Conservation (phyloP, 2,113 vertebrate species). For the Hyaena hyaena region DNA sequence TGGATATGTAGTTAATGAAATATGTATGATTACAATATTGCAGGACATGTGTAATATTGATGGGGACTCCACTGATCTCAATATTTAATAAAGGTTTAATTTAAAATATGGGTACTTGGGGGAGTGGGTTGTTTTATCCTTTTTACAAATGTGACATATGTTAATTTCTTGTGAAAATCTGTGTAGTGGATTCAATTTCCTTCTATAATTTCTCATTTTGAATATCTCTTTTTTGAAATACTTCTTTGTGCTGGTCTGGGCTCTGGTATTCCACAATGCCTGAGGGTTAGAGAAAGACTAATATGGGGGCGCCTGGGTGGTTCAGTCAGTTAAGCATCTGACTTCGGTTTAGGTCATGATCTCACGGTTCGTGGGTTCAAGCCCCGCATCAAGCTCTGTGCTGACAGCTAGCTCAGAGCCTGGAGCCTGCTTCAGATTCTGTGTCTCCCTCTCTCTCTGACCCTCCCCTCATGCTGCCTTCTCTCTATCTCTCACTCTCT, state of each 20-base stretch:
- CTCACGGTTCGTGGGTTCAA: no score
- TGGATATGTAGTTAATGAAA: slow-evolving; percentile 86
- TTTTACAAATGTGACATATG: slow-evolving; percentile 83
- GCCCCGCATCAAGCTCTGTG: no score
- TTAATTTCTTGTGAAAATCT: slow-evolving; percentile 85
- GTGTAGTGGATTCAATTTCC: slow-evolving; percentile 84
- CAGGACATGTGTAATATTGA: slow-evolving; percentile 80
- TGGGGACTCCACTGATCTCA: slow-evolving; percentile 82
- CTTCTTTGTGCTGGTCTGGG: slow-evolving; percentile 63
- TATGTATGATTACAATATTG: slow-evolving; percentile 82
- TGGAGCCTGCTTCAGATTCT: no score
- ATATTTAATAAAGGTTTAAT: slow-evolving; percentile 86
- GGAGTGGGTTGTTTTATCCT: slow-evolving; percentile 62
- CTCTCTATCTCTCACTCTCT: no score
- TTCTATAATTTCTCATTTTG: slow-evolving; percentile 85
- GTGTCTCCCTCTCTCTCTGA: no score
- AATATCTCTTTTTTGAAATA: slow-evolving; percentile 75
- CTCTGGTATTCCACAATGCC: slow-evolving; percentile 44
- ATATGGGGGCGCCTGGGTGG: not conserved
- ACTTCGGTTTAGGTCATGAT: no score
- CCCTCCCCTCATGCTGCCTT: no score
- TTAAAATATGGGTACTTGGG: slow-evolving; percentile 75
- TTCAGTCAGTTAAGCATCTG: no score
- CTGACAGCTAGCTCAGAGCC: no score
- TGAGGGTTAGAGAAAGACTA: slow-evolving; percentile 51